Conservation (phyloP, 2,113 vertebrate genomes). For the Syngnathus typhle region DNA sequence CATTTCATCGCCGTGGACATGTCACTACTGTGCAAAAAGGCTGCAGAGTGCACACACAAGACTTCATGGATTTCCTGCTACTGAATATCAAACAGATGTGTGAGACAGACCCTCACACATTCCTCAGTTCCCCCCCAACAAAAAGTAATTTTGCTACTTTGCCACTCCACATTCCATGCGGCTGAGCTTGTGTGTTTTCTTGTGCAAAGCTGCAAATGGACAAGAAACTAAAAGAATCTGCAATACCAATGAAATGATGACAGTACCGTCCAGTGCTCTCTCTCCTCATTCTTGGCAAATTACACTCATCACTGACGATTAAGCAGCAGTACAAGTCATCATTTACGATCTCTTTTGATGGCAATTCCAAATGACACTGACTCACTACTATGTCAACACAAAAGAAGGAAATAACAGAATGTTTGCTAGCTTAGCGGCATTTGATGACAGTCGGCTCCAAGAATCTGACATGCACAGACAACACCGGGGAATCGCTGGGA, state of each 20-base stretch:
- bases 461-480: background rate
- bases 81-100: conserved; percentile 59
- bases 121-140: conserved; percentile 19
- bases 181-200: background rate
- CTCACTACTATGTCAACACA: background rate
- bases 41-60: background rate
- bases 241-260: background rate
- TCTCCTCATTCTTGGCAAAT: background rate
- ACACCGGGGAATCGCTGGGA: background rate
- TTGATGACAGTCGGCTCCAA: conserved; percentile 4
- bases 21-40: conserved; percentile 19
- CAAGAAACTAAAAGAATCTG: background rate
- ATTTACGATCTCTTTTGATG: conserved; percentile 15
- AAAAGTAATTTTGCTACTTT: conserved; percentile 8
- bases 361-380: background rate
- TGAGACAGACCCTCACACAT: conserved; percentile 25
- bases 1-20: conserved; percentile 15
- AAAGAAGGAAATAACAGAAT: conserved; percentile 6
- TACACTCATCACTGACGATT: background rate
- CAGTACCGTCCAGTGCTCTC: background rate
- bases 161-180: background rate
- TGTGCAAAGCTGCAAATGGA: background rate
- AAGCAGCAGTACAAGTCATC: background rate
- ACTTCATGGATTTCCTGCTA: conserved; percentile 18
- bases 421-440: background rate